Evolutionary conservation across 2,888 invertebrate genomes (phyloP).

Genomic region (Chrysina gloriosa): DNA sequence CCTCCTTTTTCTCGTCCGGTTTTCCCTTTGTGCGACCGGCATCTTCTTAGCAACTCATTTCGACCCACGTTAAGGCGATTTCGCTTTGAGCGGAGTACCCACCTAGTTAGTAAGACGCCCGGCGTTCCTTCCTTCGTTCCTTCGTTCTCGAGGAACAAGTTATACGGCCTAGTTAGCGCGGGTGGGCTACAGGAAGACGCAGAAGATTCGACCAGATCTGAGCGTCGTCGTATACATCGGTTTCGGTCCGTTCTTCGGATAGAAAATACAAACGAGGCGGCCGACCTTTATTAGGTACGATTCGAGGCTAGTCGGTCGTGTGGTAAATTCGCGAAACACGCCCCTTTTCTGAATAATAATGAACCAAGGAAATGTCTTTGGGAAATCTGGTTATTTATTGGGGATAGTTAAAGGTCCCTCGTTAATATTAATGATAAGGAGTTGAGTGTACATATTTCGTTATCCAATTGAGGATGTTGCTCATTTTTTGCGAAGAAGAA

Average conservation of each 20-base stretch:
- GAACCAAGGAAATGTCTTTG: constrained; percentile 7
- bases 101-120: constrained; percentile 24
- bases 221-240: no score
- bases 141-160: constrained; percentile 19
- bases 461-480: background rate
- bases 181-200: constrained; percentile 5
- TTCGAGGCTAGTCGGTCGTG: constrained; percentile 6
- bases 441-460: background rate
- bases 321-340: constrained; percentile 18
- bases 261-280: background rate
- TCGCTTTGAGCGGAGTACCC: constrained; percentile 23
- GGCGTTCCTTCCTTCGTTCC: background rate
- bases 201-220: no score
- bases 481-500: background rate
- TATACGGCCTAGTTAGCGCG: constrained; percentile 33
- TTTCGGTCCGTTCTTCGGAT: background rate
- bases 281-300: constrained; percentile 19
- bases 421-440: constrained; percentile 18
- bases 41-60: constrained; percentile 24
- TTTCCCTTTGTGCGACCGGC: background rate
- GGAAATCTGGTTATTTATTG: constrained; percentile 18
- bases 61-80: constrained; percentile 7
- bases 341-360: constrained; percentile 25
- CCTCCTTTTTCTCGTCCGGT: background rate
- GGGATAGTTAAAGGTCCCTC: background rate